Conservation (phyloP, 1,140 invertebrate genomes). For the Achroia grisella region DNA sequence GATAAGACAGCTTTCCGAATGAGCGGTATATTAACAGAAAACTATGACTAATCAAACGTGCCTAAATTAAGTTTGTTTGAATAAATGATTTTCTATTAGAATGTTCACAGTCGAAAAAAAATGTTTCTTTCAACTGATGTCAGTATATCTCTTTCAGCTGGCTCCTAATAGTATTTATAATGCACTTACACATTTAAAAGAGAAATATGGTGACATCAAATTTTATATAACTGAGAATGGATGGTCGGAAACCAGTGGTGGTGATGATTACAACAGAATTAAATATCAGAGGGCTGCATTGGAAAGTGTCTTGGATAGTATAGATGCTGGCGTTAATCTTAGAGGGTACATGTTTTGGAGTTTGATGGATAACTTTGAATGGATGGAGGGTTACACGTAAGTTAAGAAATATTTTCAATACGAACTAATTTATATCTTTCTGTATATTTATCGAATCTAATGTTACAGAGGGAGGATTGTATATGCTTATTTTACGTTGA, state of each 20-base stretch:
- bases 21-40: no score
- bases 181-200: conserved; percentile 58
- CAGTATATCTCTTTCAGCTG: conserved; percentile 5
- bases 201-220: conserved; percentile 69
- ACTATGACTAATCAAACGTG: no score
- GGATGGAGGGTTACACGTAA: conserved; percentile 75
- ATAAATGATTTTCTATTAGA: no score
- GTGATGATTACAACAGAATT: conserved; percentile 67
- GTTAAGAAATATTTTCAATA: neutral
- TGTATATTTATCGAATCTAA: neutral
- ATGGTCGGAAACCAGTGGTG: conserved; percentile 48
- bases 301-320: conserved; percentile 77
- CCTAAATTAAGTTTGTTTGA: no score
- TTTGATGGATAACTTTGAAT: conserved; percentile 57
- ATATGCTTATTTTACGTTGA: neutral
- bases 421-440: no score
- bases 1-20: no score
- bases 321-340: conserved; percentile 79
- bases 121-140: neutral
- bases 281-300: conserved; percentile 40
- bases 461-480: neutral
- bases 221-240: conserved; percentile 78
- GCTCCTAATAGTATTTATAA: conserved; percentile 16
- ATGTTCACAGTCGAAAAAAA: no score
- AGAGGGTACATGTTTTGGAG: conserved; percentile 60